phyloP scores from a whole-genome alignment of 2,888 invertebrate genomes.

The Cryptops parisi region DNA sequence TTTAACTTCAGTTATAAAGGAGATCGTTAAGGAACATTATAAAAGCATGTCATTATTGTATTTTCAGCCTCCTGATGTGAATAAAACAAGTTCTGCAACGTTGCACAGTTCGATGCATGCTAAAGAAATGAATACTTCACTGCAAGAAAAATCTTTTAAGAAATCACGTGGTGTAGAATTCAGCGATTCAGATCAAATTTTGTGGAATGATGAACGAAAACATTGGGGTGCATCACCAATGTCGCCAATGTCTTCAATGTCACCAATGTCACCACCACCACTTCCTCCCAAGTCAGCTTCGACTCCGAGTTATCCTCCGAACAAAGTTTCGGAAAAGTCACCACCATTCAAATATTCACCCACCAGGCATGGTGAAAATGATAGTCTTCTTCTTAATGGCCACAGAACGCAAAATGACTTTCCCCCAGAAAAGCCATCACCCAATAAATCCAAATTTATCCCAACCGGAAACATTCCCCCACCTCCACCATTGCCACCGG shows the following conservation, averaged over 20 bases:
- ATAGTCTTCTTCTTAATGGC: neutral
- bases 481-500: slow-evolving; percentile 67
- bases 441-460: slow-evolving; percentile 4
- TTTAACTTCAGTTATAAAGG: no score
- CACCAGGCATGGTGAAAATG: neutral
- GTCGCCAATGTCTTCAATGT: neutral
- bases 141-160: neutral
- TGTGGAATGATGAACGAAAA: neutral
- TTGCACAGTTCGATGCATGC: neutral
- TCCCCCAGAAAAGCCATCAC: slow-evolving; percentile 16
- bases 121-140: no score
- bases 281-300: slow-evolving; percentile 14
- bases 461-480: slow-evolving; percentile 21
- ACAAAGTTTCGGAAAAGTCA: neutral
- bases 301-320: neutral
- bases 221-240: neutral
- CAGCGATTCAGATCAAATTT: neutral
- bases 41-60: no score
- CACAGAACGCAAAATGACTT: slow-evolving; percentile 21
- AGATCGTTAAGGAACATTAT: no score
- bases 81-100: no score
- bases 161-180: neutral
- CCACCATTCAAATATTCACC: slow-evolving; percentile 5
- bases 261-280: slow-evolving; percentile 13
- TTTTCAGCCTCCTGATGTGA: no score